Evolutionary conservation across 1,140 invertebrate genomes (phyloP), one percentile per base, ranked within the genome.

Genomic region (Daktulosphaira vitifoliae): DNA sequence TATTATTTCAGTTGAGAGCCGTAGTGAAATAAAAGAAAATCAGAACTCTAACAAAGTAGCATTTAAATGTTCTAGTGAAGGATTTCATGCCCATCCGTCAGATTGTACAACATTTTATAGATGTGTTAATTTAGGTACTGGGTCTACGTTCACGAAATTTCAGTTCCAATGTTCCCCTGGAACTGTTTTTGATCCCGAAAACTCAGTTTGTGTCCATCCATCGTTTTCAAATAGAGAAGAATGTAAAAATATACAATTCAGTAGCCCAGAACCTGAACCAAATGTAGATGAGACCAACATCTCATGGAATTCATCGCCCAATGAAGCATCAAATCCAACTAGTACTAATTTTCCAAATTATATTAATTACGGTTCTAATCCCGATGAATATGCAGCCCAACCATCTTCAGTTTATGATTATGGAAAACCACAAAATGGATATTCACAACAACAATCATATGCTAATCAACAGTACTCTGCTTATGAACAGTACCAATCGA

Each of bases 101-200:
- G 76, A 82, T 67, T 85, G 83, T 68, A 73, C 70, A 33, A 69
- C 74, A 48, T 83, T 81, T 71, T 82, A 82, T 70, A 76, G 80
- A 69, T 84, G 82, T 65, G 80, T 83, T 0, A 74, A 78, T 65
- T 76, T 71, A 71, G 76, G 76, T 9, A 71, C 68, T 68, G 48
- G 54, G 1, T 23, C 65, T 23, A 71, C 72, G 1, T 67, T 79
- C 33, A 76, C 73, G 0, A 68, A 70, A 1, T 82, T 83, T 65
- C 77, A 79, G 75, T 87, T 86, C 71, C 79, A 83, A 73, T 88
- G 86, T 71, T 82, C 80, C 1, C 76, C 78, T 46, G 85, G 84
- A 26, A 87, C 85, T 2, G 82, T 88, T 8, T 89, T 82, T 66
- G 86, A 88, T 70, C 78, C 81, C 15, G 75, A 78, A 1, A 79